Base-by-base conservation (phyloP, 2,797 vertebrate genomes). In the Anomalospiza imberbis region DNA sequence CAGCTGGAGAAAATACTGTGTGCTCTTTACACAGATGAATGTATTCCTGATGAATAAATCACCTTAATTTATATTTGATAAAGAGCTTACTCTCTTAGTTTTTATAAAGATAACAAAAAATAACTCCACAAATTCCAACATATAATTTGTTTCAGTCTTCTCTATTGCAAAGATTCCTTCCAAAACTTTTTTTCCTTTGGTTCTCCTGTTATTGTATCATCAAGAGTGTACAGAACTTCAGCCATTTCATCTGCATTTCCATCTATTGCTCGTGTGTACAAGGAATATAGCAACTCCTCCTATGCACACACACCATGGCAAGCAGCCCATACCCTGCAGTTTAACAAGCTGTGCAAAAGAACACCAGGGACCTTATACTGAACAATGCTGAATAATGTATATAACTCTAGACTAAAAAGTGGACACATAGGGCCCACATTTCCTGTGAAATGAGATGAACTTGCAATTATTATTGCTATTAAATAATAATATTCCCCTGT, bases 281-380 rank as follows among this genome's bases (percentile, higher is more conserved):
- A 12, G 34, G 29, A 93, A 44, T 24, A 44, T 0, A 55, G 63
- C 4, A 14, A 54, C 16, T 54, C 6, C 10, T 19, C 28, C 40
- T 26, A 47, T 0, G 0, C 29, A 71, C 62, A 50, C 24, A 29
- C 2, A 5, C 40, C 32, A 32, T 17, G 12, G 22, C 61, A 67
- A 61, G 67, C 21, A 60, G 48, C 57, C 44, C 7, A 1, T 19
- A 57, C 7, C 51, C 60, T 74, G 57, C 75, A 89, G 78, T 40
- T 82, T 53, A 83, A 55, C 29, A 86, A 66, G 28, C 68, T 34
- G 17, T 48, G 63, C 40, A 75, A 74, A 42, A 50, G 13, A 87
- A 74, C 6, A 8, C 31, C 63, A 80, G 72, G 65, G 38, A 67
- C 26, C 20, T 25, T 44, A 45, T 28, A 16, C 14, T 32, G 38